These are phyloP conservation scores for Macrotus californicus DNA, from an alignment of 2,113 vertebrate species.

Conservation along the genomic window DNA sequence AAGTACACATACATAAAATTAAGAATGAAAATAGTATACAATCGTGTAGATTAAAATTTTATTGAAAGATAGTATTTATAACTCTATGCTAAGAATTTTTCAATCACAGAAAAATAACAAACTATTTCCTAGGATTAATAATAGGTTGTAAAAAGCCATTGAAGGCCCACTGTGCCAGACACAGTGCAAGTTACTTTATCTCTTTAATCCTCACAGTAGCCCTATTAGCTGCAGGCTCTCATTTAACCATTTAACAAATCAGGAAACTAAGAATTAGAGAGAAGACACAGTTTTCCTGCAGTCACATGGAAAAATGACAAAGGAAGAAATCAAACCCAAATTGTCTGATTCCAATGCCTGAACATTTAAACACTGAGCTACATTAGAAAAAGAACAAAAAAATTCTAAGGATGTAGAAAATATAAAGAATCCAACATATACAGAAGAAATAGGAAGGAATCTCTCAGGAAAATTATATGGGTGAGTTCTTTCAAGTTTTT, in stretches of 20 bases:
- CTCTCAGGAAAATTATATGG: neutral
- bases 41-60: neutral
- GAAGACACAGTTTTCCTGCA: neutral
- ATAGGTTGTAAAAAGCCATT: neutral
- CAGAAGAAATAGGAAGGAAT: conserved; percentile 29
- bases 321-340: conserved; percentile 20
- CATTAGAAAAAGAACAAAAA: conserved; percentile 23
- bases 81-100: neutral
- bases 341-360: neutral
- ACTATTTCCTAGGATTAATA: neutral
- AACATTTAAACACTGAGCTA: neutral
- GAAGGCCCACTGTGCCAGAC: neutral
- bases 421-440: conserved; percentile 1
- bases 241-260: neutral
- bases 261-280: neutral
- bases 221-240: neutral
- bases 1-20: conserved; percentile 13
- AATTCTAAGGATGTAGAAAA: conserved; percentile 19
- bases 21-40: neutral
- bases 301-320: neutral
- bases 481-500: neutral
- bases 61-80: neutral
- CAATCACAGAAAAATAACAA: neutral
- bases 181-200: neutral
- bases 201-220: neutral